Conservation (phyloP, 2,888 invertebrate genomes). For the Leptopilina syphax region DNA sequence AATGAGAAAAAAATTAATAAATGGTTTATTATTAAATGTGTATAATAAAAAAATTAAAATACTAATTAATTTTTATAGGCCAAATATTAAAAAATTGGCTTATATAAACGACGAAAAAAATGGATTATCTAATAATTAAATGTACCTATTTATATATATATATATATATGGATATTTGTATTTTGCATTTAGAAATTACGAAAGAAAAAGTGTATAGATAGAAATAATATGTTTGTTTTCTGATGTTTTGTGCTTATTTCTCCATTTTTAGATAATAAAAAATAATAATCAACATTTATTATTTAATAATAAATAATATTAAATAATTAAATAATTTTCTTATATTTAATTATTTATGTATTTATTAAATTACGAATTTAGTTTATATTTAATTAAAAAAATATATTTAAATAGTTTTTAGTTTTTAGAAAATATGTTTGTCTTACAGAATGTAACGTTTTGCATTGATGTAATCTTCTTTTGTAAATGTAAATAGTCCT, state of each 20-base stretch:
- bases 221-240: not conserved
- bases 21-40: no score
- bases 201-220: not conserved
- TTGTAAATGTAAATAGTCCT: constrained; percentile 46
- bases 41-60: no score
- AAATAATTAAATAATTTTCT: not conserved
- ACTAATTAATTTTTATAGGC: no score
- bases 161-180: no score
- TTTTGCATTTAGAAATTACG: no score
- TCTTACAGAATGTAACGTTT: not conserved
- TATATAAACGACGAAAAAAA: no score
- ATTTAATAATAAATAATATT: no score
- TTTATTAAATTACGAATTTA: not conserved
- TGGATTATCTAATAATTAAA: no score
- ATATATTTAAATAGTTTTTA: not conserved
- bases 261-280: not conserved
- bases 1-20: no score
- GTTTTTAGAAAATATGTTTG: not conserved
- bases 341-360: constrained; percentile 24
- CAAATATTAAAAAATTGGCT: no score
- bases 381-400: not conserved
- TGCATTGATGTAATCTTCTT: constrained; percentile 9
- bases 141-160: no score
- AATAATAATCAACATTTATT: not conserved
- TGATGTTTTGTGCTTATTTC: not conserved